Percentiles rank a stretch among this genome's conserved stretches.
These are phyloP conservation scores for Himalopsyche japonica DNA, from an alignment of 2,888 invertebrate species.

Conservation along the genomic window DNA sequence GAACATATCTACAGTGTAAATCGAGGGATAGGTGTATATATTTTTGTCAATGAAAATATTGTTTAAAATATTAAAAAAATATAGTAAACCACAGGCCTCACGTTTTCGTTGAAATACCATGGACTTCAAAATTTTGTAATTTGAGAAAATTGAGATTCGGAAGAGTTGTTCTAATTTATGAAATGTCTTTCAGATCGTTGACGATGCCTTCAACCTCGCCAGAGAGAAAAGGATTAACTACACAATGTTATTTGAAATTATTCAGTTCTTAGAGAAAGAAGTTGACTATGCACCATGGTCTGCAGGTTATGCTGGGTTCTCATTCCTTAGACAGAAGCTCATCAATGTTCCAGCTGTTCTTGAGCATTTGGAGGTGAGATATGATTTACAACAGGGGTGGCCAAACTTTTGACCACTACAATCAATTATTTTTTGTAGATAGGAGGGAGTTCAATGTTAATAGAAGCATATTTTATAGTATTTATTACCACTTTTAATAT, in stretches of 20 bases:
- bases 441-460: too few relatives aligned
- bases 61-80: too few relatives aligned
- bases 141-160: background rate
- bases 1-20: too few relatives aligned
- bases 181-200: slow-evolving; percentile 60
- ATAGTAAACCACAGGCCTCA: too few relatives aligned
- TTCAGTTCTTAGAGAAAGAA: slow-evolving; percentile 71
- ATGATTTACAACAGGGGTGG: too few relatives aligned
- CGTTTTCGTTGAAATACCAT: background rate
- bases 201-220: slow-evolving; percentile 79
- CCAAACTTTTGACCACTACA: too few relatives aligned
- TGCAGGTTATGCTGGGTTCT: slow-evolving; percentile 63
- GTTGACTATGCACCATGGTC: slow-evolving; percentile 79
- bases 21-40: too few relatives aligned
- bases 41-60: too few relatives aligned
- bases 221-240: slow-evolving; percentile 66
- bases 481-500: too few relatives aligned
- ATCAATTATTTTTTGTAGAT: too few relatives aligned
- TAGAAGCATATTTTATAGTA: too few relatives aligned
- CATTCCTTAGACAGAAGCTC: slow-evolving; percentile 55
- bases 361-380: slow-evolving; percentile 50
- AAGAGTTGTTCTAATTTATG: background rate
- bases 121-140: too few relatives aligned
- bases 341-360: slow-evolving; percentile 49
- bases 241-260: slow-evolving; percentile 64